Evolutionary conservation across 2,797 vertebrate species (phyloP), one percentile per base, ranked within the genome.

Genomic region (Coccyzus lansbergi): DNA sequence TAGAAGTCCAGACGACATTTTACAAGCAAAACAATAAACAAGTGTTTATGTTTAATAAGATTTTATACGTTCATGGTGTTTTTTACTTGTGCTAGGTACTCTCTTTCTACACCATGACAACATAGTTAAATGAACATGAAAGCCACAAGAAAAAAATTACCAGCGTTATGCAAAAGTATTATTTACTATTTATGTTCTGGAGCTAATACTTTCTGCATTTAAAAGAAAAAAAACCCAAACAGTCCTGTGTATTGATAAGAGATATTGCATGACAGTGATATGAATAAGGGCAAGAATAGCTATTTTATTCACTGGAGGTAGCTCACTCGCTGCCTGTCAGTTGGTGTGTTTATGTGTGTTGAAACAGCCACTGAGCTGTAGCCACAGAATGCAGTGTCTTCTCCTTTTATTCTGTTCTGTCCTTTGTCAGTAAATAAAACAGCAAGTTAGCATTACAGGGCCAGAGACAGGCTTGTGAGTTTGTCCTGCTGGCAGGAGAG

Each of bases 381-480:
- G 74, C 46, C 55, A 55, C 59, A 38, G 75, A 48, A 62, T 42
- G 26, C 33, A n/a, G 11, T 13, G 7, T n/a, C 67, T 69, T 38
- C 31, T 71, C 25, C 26, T 63, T 74, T 55, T 68, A 9, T 71
- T 86, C 44, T 69, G 4, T 34, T 13, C 78, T 84, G 48, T 65
- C 52, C 48, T 82, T 87, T 83, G 64, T 55, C 15, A 15, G 67
- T 76, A 87, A 82, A 59, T 76, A 28, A 69, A 92, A 13, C 46
- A 76, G 63, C 42, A 71, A 21, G 62, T 11, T 29, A 42, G 49
- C 11, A 3, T 49, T 31, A 8, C 10, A 56, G 77, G 11, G 52
- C n/a, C 16, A 13, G 64, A 69, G 42, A 19, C 29, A 9, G 49
- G 55, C 51, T 75, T 78, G 71, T 76, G 46, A 74, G 36, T 25